Percentiles rank a stretch among this genome's conserved stretches.
These are phyloP conservation scores for Chrysolina oricalcia DNA, from an alignment of 2,888 invertebrate genomes.

Conservation along the genomic window DNA sequence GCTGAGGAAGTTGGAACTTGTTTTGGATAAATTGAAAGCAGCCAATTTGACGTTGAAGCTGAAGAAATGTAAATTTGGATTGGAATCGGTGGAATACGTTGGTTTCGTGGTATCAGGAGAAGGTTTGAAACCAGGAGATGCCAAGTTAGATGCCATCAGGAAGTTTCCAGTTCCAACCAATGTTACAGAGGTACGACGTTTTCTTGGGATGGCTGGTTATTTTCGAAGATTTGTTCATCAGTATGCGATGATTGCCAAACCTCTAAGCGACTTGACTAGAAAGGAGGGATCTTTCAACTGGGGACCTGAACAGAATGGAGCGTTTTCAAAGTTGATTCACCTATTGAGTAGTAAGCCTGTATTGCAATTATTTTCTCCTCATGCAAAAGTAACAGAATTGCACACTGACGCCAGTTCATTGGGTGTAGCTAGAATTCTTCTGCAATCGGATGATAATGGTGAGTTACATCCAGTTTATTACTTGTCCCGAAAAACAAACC, in stretches of 20 bases:
- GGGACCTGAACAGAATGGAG: background rate
- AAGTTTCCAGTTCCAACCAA: background rate
- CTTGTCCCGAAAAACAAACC: too few relatives aligned
- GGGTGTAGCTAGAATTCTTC: background rate
- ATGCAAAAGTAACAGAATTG: background rate
- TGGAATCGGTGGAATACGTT: background rate
- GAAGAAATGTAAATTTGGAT: background rate
- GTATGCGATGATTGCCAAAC: background rate
- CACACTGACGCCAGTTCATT: background rate
- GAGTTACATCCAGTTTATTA: too few relatives aligned
- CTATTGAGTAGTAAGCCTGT: background rate
- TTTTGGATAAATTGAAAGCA: too few relatives aligned
- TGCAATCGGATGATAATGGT: too few relatives aligned
- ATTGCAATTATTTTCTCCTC: background rate
- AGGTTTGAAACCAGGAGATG: background rate
- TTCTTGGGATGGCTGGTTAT: too few relatives aligned
- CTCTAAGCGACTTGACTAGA: background rate
- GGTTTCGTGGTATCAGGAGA: background rate
- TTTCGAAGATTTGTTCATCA: background rate
- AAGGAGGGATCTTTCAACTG: background rate
- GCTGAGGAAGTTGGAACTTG: background rate
- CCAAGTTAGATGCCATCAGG: background rate
- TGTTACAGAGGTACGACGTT: background rate
- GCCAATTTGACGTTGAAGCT: conserved; percentile 1
- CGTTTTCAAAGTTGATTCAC: background rate